A percentile compares a stretch with the other conserved stretches of the same genome.
phyloP scores from a whole-genome alignment of 2,113 vertebrate genomes.

The Tetrao urogallus region DNA sequence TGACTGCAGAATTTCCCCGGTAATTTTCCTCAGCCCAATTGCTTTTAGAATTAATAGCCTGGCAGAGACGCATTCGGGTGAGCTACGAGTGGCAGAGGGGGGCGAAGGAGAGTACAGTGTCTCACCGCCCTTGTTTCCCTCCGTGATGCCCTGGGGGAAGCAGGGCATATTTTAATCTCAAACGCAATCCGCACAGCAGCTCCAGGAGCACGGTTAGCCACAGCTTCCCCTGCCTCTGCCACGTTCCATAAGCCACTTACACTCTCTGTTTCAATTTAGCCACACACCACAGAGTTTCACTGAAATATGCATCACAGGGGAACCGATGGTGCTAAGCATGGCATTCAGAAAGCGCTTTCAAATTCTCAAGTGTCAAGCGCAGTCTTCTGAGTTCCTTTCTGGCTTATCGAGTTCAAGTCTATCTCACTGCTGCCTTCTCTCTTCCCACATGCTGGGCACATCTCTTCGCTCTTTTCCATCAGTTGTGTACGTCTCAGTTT shows the following conservation, averaged over 20 bases:
- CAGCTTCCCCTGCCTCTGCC: background rate
- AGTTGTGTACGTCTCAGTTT: conserved; percentile 2
- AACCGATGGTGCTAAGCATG: background rate
- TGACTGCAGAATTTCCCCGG: conserved; percentile 23
- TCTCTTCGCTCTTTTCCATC: background rate
- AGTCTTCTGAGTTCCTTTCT: background rate
- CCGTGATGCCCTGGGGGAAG: background rate
- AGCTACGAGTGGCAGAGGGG: background rate
- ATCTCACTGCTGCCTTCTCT: accelerated
- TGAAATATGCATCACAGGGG: background rate
- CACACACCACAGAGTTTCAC: background rate
- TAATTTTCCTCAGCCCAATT: conserved; percentile 45
- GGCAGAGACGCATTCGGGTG: background rate
- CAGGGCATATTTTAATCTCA: background rate
- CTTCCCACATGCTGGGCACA: background rate
- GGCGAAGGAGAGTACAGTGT: background rate
- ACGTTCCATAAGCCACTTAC: conserved; percentile 10
- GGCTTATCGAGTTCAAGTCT: background rate
- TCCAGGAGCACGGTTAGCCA: background rate
- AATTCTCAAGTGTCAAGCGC: background rate
- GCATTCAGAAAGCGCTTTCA: background rate
- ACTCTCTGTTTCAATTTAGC: background rate
- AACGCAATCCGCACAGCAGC: background rate
- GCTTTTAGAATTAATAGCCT: background rate
- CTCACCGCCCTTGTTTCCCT: background rate